These are phyloP conservation scores for Hippocampus kuda DNA, from an alignment of 2,797 vertebrate species.

Conservation along the genomic window DNA sequence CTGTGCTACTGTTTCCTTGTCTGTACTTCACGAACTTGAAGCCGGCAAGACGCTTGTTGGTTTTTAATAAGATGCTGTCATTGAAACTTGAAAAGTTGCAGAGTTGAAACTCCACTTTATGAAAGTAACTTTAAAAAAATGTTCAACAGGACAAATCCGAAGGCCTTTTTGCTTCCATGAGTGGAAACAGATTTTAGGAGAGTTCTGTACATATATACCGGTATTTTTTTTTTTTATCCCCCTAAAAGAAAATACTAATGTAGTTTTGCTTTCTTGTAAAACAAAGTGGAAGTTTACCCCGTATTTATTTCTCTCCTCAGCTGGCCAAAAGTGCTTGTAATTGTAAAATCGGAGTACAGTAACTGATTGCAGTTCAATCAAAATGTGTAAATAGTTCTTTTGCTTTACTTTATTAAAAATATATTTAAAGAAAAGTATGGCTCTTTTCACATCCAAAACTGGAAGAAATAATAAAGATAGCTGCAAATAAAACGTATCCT, in stretches of 20 bases:
- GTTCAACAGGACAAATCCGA: constrained; percentile 53
- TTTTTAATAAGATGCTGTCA: constrained; percentile 45
- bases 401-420: constrained; percentile 82
- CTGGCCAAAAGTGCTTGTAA: constrained; percentile 77
- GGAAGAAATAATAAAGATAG: constrained; percentile 79
- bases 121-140: constrained; percentile 25
- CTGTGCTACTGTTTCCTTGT: not conserved
- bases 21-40: constrained; percentile 31
- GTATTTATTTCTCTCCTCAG: constrained; percentile 75
- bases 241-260: constrained; percentile 6
- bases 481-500: constrained; percentile 36
- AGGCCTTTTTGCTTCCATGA: constrained; percentile 60
- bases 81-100: constrained; percentile 52
- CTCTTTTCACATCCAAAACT: constrained; percentile 85
- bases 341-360: constrained; percentile 74
- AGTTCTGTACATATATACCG: constrained; percentile 65
- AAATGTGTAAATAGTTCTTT: constrained; percentile 85
- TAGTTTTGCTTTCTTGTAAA: constrained; percentile 28
- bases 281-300: constrained; percentile 37
- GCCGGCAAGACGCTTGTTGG: constrained; percentile 18
- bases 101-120: constrained; percentile 43
- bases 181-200: constrained; percentile 64
- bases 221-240: constrained; percentile 16
- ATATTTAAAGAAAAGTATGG: constrained; percentile 82
- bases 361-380: constrained; percentile 75